These are phyloP conservation scores for Amaurobius ferox DNA, from an alignment of 2,888 invertebrate species.

Conservation along the genomic window DNA sequence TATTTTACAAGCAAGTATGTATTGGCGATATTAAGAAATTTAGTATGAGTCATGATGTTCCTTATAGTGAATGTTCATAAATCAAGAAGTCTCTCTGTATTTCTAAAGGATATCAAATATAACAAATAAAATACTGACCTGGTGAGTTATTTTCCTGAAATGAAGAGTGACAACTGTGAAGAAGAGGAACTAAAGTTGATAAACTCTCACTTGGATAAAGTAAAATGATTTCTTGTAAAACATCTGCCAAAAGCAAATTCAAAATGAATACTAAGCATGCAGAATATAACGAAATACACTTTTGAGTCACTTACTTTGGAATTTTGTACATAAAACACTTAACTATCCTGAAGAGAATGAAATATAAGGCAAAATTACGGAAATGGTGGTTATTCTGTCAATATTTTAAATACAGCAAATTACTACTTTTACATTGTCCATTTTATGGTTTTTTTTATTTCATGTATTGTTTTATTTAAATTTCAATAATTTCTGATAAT, in stretches of 20 bases:
- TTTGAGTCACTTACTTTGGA: background rate
- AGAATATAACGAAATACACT: background rate
- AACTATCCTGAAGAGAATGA: background rate
- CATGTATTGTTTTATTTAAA: too few relatives aligned
- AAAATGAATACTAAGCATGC: too few relatives aligned
- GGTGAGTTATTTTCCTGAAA: slow-evolving; percentile 83
- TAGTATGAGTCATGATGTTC: too few relatives aligned
- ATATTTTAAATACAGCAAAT: too few relatives aligned
- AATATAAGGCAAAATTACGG: too few relatives aligned
- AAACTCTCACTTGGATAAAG: slow-evolving; percentile 88
- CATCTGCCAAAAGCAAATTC: slow-evolving; percentile 81
- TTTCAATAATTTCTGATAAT: too few relatives aligned
- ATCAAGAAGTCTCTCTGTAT: too few relatives aligned
- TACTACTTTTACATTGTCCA: too few relatives aligned
- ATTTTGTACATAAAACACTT: background rate
- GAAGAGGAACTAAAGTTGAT: slow-evolving; percentile 88
- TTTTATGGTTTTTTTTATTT: too few relatives aligned
- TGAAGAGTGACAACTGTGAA: slow-evolving; percentile 89
- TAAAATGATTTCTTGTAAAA: slow-evolving; percentile 87
- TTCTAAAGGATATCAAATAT: background rate
- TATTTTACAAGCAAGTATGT: too few relatives aligned
- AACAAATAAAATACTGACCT: slow-evolving; percentile 74
- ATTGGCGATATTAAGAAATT: too few relatives aligned
- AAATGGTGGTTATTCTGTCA: too few relatives aligned
- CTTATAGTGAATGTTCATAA: background rate